These are phyloP conservation scores for Emmelina monodactyla DNA, from an alignment of 2,888 invertebrate genomes.

Conservation along the genomic window DNA sequence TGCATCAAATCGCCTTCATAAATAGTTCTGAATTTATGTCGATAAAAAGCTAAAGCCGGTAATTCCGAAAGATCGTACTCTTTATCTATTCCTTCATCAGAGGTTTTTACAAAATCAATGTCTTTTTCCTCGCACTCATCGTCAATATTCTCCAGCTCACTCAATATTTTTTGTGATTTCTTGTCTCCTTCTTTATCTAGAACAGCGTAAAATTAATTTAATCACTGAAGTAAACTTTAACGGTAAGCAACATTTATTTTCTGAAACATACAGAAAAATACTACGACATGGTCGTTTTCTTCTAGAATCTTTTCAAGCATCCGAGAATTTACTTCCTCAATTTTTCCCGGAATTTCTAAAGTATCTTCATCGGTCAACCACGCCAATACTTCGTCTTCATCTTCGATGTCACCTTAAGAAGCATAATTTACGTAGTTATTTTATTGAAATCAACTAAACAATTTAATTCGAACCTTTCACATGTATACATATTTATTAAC, in stretches of 20 bases:
- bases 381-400: slow-evolving; percentile 89
- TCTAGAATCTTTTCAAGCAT: slow-evolving; percentile 91
- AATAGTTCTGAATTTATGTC: slow-evolving; percentile 87
- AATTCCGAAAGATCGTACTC: slow-evolving; percentile 85
- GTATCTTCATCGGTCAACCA: slow-evolving; percentile 94
- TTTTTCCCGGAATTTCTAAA: slow-evolving; percentile 89
- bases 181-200: slow-evolving; percentile 90
- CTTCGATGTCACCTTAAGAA: slow-evolving; percentile 84
- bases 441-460: not conserved
- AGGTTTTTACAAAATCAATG: slow-evolving; percentile 91
- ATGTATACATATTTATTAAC: slow-evolving; percentile 24
- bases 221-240: too few relatives aligned
- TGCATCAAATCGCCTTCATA: slow-evolving; percentile 91
- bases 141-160: slow-evolving; percentile 90
- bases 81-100: slow-evolving; percentile 85
- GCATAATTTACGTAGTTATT: slow-evolving; percentile 4
- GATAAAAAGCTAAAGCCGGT: slow-evolving; percentile 86
- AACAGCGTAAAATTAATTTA: slow-evolving; percentile 11
- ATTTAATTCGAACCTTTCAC: not conserved
- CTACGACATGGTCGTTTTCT: slow-evolving; percentile 88
- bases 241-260: not conserved
- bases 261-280: slow-evolving; percentile 85
- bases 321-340: slow-evolving; percentile 89
- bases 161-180: slow-evolving; percentile 85
- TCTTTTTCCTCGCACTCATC: slow-evolving; percentile 92